Evolutionary conservation across 1,140 invertebrate species (phyloP), one percentile per base, ranked within the genome.

Genomic region (Adoxophyes honmai): DNA sequence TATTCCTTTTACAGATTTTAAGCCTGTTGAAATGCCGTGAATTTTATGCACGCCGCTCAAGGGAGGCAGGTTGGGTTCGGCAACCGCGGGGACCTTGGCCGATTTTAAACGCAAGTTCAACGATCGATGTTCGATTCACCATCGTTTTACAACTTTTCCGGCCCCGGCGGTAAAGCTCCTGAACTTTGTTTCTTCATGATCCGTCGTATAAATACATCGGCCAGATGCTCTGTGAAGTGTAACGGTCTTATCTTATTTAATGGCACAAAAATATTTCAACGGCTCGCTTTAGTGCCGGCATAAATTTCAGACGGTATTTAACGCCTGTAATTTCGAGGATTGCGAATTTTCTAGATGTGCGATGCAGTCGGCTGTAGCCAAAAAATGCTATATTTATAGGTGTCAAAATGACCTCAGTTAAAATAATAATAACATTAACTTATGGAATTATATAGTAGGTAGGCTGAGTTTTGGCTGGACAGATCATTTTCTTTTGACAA

Each of bases 61-160:
- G 65, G 62, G 55, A 67, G 34, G 59, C 52, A 33, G 15, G 59
- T 34, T 53, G 54, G 66, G 77, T 76, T 83, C 73, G 70, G 39
- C 63, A 68, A 75, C 74, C 81, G 59, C 36, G 15, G 68, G 63
- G 78, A 87, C 84, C 84, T 87, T 87, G 84, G 84, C 84, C 84
- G 81, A 85, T 75, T 86, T 86, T 73, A 75, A 78, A 80, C 71
- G 58, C 69, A 75, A 71, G 76, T 77, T 69, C 66, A 69, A 64
- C 61, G 66, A 66, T 84, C 82, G 71, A 68, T 57, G 81, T 59
- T 74, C 68, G 68, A 69, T 73, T 70, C 70, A 67, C 66, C 67
- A 63, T 56, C 70, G 76, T 82, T 82, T 85, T 77, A 81, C 72
- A 81, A 82, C 78, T 80, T 82, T 82, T 71, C 53, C 66, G 68